phyloP scores from a whole-genome alignment of 2,888 invertebrate species.

The Conchocele bisecta region DNA sequence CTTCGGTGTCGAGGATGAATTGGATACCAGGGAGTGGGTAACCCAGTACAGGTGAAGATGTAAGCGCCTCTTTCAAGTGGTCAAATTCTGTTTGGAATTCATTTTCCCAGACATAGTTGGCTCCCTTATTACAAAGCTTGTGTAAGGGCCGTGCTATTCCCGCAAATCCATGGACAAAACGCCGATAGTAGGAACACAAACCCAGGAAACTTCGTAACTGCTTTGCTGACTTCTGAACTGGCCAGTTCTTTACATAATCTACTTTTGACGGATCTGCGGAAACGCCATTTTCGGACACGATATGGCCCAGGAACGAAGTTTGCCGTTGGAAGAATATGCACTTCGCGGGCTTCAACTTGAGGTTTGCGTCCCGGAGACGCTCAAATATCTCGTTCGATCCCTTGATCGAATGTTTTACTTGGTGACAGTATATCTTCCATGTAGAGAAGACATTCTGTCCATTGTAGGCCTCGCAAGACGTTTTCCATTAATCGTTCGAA shows the following conservation, averaged over 20 bases:
- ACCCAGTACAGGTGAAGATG: not conserved
- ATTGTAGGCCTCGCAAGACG: slow-evolving; percentile 43
- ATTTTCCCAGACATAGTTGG: slow-evolving; percentile 7
- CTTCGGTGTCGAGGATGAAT: slow-evolving; percentile 34
- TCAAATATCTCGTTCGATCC: slow-evolving; percentile 37
- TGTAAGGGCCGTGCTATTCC: slow-evolving; percentile 33
- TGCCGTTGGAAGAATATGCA: slow-evolving; percentile 42
- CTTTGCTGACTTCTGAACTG: slow-evolving; percentile 14
- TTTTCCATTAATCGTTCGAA: slow-evolving; percentile 60
- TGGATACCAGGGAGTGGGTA: not conserved
- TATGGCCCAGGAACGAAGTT: slow-evolving; percentile 44
- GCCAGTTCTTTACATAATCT: slow-evolving; percentile 37
- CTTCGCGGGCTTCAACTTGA: slow-evolving; percentile 53
- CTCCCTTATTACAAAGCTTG: slow-evolving; percentile 16
- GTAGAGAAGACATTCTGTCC: slow-evolving; percentile 37
- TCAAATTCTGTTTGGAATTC: slow-evolving; percentile 20
- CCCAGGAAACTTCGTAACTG: slow-evolving; percentile 39
- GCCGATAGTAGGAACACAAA: slow-evolving; percentile 34
- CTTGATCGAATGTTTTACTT: slow-evolving; percentile 11
- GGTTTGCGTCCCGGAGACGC: slow-evolving; percentile 28
- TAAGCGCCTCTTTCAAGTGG: slow-evolving; percentile 8
- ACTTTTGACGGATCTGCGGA: slow-evolving; percentile 44
- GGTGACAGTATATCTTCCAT: slow-evolving; percentile 60
- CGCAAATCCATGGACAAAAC: slow-evolving; percentile 38
- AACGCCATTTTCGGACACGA: slow-evolving; percentile 41